A percentile compares a stretch with the other conserved stretches of the same genome.
phyloP scores from a whole-genome alignment of 35 echinoderm and acorn worm genomes.

The Diadema setosum region DNA sequence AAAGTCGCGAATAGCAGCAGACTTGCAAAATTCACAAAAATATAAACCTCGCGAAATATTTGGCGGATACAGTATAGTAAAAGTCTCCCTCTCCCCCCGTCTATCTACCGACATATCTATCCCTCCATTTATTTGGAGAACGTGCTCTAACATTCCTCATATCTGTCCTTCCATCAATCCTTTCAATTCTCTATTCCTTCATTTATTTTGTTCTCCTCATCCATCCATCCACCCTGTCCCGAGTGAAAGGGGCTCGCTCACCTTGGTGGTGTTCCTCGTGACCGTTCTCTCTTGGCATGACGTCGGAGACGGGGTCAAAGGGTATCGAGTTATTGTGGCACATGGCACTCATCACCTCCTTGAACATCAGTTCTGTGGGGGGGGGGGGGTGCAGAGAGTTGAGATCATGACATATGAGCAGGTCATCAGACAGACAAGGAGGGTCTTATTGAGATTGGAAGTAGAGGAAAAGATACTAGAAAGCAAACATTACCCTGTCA shows the following conservation, averaged over 20 bases:
- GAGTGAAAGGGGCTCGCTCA: not conserved
- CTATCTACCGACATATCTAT: not conserved
- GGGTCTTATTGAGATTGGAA: not conserved
- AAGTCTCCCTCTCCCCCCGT: no score
- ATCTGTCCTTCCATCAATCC: no score
- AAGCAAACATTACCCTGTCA: not conserved
- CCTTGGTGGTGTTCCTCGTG: not conserved
- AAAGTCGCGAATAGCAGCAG: no score
- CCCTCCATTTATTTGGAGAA: not conserved
- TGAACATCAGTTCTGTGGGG: constrained; percentile 4
- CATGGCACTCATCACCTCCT: constrained; percentile 12
- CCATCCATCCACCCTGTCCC: not conserved
- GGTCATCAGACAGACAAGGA: not conserved
- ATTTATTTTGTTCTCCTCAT: not conserved
- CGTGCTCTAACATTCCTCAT: no score
- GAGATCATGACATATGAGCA: not conserved
- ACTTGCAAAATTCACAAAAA: no score
- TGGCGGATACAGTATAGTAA: no score
- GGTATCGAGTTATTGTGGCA: not conserved
- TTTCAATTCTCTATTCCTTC: no score
- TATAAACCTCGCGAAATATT: no score
- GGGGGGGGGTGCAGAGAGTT: not conserved
- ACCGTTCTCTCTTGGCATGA: not conserved
- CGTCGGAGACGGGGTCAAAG: not conserved
- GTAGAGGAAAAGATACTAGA: not conserved